Evolutionary conservation across 1,140 invertebrate species (phyloP), one percentile per base, ranked within the genome.

Genomic region (Gryon sp.): DNA sequence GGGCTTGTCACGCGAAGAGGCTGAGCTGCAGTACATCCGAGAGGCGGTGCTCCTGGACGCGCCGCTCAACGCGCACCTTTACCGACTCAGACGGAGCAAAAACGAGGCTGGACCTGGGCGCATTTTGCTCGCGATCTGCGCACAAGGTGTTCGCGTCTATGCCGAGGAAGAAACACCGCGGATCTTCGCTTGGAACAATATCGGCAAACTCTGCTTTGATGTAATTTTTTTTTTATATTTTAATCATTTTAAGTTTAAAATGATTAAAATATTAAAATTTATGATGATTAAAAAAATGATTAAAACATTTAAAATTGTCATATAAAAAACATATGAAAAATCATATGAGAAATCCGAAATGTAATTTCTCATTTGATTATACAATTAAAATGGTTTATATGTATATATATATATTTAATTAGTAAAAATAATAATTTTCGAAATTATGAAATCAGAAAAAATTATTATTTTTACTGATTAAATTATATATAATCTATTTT

Each of bases 161-260:
- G 90, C 92, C 2, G 91, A 93, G 68, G 91, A 92, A 80, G 91
- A 92, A 63, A 90, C 90, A 14, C 88, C 92, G 1, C 91, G 92
- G 24, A 93, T 93, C 53, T 98, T 98, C 84, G 92, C 96, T 20
- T 98, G 97, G 97, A 95, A 95, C 81, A 95, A 95, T 80, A 98
- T 98, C 59, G 95, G 94, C 40, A 98, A 97, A 89, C 90, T 98
- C 5, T 96, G 95, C 84, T 98, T 98, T 88, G 97, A 98, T 88
- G 93, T 94, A 86, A 91, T 50, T 30, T 50, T 28, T 19, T 28
- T 59, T 2, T 59, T 40, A n/a, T n/a, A n/a, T n/a, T n/a, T n/a
- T n/a, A n/a, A n/a, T n/a, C n/a, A n/a, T n/a, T n/a, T n/a, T n/a
- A n/a, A n/a, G n/a, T n/a, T n/a, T n/a, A n/a, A n/a, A n/a, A n/a